A percentile compares a stretch with the other conserved stretches of the same genome.
phyloP scores from a whole-genome alignment of 2,888 invertebrate genomes.

The Heliconius cydno region DNA sequence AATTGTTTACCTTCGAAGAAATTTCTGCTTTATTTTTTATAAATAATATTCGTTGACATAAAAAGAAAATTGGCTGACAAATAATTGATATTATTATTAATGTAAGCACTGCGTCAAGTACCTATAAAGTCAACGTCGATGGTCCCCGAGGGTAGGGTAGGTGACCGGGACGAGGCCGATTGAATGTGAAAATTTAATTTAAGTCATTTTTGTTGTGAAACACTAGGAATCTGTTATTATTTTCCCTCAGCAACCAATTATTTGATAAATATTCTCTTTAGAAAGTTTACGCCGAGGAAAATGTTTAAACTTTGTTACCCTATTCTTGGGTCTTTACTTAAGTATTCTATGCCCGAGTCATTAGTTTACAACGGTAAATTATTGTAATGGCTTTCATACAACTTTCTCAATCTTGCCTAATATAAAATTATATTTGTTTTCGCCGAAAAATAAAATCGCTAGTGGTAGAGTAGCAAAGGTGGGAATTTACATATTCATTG shows the following conservation, averaged over 20 bases:
- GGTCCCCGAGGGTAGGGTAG: slow-evolving; percentile 67
- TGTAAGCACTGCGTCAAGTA: slow-evolving; percentile 40
- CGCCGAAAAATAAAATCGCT: neutral
- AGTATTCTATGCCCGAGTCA: slow-evolving; percentile 30
- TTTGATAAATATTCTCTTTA: slow-evolving; percentile 52
- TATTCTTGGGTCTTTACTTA: slow-evolving; percentile 34
- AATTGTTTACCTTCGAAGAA: neutral
- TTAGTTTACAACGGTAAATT: slow-evolving; percentile 32
- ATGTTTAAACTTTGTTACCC: slow-evolving; percentile 32
- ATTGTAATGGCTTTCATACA: slow-evolving; percentile 21
- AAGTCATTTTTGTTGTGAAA: slow-evolving; percentile 74
- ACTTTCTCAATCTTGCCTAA: slow-evolving; percentile 30
- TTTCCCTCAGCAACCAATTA: slow-evolving; percentile 52
- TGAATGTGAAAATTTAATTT: slow-evolving; percentile 81
- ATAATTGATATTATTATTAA: slow-evolving; percentile 18
- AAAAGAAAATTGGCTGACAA: neutral
- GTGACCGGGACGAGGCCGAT: slow-evolving; percentile 67
- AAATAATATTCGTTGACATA: neutral
- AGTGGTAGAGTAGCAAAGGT: slow-evolving; percentile 8
- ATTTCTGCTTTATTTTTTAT: neutral
- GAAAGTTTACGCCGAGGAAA: slow-evolving; percentile 33
- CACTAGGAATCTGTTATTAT: slow-evolving; percentile 74
- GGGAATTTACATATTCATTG: slow-evolving; percentile 51
- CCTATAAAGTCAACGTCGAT: slow-evolving; percentile 59
- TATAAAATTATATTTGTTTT: slow-evolving; percentile 15